phyloP scores from a whole-genome alignment of 2,113 vertebrate species.

The Proterorhinus semilunaris region DNA sequence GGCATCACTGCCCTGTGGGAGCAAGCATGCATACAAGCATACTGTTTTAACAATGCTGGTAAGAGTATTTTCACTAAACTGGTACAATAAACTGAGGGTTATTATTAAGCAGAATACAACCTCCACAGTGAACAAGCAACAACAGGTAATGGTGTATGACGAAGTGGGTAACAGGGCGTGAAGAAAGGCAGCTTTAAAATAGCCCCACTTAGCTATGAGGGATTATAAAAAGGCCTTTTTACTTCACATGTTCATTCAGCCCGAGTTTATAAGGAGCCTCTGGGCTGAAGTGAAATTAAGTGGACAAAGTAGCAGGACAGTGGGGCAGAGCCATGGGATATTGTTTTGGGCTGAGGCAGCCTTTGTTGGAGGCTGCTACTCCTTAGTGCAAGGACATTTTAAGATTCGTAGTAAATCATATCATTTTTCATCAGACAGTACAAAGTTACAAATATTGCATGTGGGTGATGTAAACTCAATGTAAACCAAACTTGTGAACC shows the following conservation, averaged over 20 bases:
- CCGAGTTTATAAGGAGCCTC: constrained; percentile 25
- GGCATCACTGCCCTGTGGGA: constrained; percentile 84
- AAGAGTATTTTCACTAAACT: background rate
- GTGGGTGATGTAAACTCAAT: background rate
- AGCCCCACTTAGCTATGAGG: constrained; percentile 9
- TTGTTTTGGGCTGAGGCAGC: constrained; percentile 39
- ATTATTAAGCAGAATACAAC: constrained; percentile 7
- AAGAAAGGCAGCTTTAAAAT: constrained; percentile 26
- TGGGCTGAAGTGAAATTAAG: constrained; percentile 42
- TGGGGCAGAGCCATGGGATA: constrained; percentile 27
- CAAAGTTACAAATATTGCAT: background rate
- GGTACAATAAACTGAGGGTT: constrained; percentile 2
- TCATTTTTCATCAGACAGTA: background rate
- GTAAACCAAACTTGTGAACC: too few species aligned
- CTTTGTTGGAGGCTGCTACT: constrained; percentile 22
- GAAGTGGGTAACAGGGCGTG: constrained; percentile 44
- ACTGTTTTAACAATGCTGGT: background rate
- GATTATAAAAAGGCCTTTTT: constrained; percentile 22
- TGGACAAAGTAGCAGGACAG: constrained; percentile 10
- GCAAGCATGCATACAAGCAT: constrained; percentile 1
- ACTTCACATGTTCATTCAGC: constrained; percentile 1
- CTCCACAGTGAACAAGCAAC: constrained; percentile 6
- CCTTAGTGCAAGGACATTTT: background rate
- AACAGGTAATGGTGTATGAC: constrained; percentile 32
- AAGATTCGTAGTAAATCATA: background rate